Evolutionary conservation across 2,888 invertebrate genomes (phyloP).

Genomic region (Meta bourneti): DNA sequence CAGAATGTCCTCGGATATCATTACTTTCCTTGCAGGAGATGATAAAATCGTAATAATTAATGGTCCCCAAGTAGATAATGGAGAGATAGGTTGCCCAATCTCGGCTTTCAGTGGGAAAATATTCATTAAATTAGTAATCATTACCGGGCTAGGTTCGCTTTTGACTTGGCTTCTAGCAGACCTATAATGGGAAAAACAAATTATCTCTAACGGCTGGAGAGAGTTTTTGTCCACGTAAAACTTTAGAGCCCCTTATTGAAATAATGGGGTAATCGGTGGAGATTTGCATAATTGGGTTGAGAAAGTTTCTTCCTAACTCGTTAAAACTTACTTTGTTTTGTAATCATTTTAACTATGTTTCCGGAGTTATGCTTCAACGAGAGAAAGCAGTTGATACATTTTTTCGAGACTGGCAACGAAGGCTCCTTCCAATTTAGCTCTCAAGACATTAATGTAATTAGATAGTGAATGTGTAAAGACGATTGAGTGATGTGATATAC

Average conservation of each 20-base stretch:
- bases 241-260: slow-evolving; percentile 17
- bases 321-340: slow-evolving; percentile 54
- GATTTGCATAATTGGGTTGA: slow-evolving; percentile 50
- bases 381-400: too few relatives aligned
- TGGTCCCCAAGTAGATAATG: slow-evolving; percentile 50
- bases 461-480: too few relatives aligned
- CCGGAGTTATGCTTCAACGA: too few relatives aligned
- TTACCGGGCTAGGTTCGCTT: slow-evolving; percentile 23
- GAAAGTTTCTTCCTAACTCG: slow-evolving; percentile 52
- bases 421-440: too few relatives aligned
- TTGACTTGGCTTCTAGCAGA: neutral
- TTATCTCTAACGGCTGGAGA: slow-evolving; percentile 21
- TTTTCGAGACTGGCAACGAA: too few relatives aligned
- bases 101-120: slow-evolving; percentile 8
- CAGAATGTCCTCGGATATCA: slow-evolving; percentile 5
- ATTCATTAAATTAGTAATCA: slow-evolving; percentile 53
- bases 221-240: slow-evolving; percentile 26
- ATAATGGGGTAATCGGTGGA: slow-evolving; percentile 40
- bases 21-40: slow-evolving; percentile 47
- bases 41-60: slow-evolving; percentile 56
- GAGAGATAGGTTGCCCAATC: neutral
- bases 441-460: too few relatives aligned
- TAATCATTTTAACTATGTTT: slow-evolving; percentile 17
- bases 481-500: too few relatives aligned
- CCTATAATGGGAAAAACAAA: slow-evolving; percentile 45